Evolutionary conservation across 2,113 vertebrate species (phyloP).

Genomic region (Thymallus thymallus): DNA sequence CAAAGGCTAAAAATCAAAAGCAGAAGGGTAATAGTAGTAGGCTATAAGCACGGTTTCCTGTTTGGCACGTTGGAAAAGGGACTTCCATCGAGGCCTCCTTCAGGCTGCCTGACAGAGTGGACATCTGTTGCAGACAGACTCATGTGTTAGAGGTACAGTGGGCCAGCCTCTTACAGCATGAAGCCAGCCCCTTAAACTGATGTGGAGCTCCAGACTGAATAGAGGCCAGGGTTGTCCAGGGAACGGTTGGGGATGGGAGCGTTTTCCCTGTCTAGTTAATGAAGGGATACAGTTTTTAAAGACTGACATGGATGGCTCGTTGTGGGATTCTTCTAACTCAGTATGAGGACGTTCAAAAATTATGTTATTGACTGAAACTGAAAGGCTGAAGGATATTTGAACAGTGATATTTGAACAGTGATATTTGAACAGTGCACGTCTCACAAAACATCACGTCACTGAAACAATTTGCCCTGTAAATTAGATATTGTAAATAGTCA

Average conservation of each 20-base stretch:
- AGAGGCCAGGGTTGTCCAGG: not conserved
- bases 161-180: not conserved
- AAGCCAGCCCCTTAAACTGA: not conserved
- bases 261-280: not conserved
- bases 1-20: constrained; percentile 18
- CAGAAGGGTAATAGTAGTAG: constrained; percentile 1
- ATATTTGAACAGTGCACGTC: not conserved
- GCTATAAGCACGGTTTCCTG: constrained; percentile 1
- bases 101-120: constrained; percentile 24
- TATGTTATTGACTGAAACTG: not conserved
- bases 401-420: no score
- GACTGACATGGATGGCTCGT: not conserved
- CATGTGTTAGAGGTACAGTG: constrained; percentile 17
- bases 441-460: not conserved
- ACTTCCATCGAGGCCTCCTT: constrained; percentile 23
- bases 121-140: constrained; percentile 53
- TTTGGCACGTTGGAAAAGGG: constrained; percentile 10
- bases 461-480: not conserved
- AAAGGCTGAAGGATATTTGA: not conserved
- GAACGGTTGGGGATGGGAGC: not conserved
- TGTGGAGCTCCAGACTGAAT: constrained; percentile 12
- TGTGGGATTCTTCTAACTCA: not conserved
- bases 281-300: not conserved
- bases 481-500: not conserved
- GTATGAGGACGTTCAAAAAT: not conserved